Evolutionary conservation across 2,113 vertebrate genomes (phyloP), one percentile per base, ranked within the genome.

Genomic region (Gila orcuttii): DNA sequence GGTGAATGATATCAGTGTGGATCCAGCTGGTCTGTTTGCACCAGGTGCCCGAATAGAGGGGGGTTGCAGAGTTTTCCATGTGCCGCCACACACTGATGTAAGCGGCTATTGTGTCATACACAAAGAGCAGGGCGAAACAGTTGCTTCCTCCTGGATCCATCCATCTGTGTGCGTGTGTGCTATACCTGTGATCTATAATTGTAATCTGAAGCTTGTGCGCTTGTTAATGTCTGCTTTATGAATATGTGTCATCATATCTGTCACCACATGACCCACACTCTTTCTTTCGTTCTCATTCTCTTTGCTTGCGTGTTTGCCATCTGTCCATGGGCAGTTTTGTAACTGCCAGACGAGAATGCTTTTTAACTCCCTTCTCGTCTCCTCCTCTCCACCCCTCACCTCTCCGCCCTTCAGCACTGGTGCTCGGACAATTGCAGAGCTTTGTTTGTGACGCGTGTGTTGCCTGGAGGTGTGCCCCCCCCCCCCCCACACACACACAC

Each of bases 371-470:
- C 86, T 91, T 84, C 60, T 80, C 71, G 5, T 69, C 39, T 66
- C 31, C 9, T 47, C 39, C 69, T 82, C 71, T 75, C 39, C 28
- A 84, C 80, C 85, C 87, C 83, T 84, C 50, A 71, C 87, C 84
- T 77, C 60, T 85, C 73, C 2, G n/a, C 77, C 71, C 47, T 71
- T 82, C 88, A 88, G 88, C 90, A 71, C 39, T 79, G 89, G 83
- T 76, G 79, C 75, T 64, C 66, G 86, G 93, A 82, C 90, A 92
- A 94, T 94, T 28, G 92, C 50, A 79, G 60, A 86, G 90, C 86
- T 94, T 96, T 95, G 88, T 95, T 69, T 88, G 85, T 91, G 89
- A 83, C 93, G 93, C 91, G 83, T 93, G 91, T 92, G 91, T 90
- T 52, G 64, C 90, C 92, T 93, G 80, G 73, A 55, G 85, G 84